These are phyloP conservation scores for Merodon equestris DNA, from an alignment of 2,888 invertebrate genomes.

Conservation along the genomic window DNA sequence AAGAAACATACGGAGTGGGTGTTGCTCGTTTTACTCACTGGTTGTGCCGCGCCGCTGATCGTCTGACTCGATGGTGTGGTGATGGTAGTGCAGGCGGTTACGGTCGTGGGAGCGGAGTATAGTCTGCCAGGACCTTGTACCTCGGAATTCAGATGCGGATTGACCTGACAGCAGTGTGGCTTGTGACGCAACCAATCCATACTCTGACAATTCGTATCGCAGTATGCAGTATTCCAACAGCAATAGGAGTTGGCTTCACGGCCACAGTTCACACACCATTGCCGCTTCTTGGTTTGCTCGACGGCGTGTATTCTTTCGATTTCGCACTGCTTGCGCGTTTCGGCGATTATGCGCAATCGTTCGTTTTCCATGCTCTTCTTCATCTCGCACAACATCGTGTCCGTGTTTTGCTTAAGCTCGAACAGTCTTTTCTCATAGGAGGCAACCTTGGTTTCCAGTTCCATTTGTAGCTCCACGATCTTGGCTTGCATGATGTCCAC, in stretches of 20 bases:
- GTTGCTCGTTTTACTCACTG: constrained; percentile 56
- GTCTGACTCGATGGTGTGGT: constrained; percentile 28
- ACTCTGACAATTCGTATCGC: constrained; percentile 92
- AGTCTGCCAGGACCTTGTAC: constrained; percentile 28
- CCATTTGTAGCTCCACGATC: constrained; percentile 82
- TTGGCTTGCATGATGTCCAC: constrained; percentile 81
- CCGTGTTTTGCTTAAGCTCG: constrained; percentile 84
- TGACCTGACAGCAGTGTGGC: constrained; percentile 72
- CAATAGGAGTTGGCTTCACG: constrained; percentile 95
- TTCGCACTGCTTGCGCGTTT: constrained; percentile 84
- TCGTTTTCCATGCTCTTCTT: constrained; percentile 86
- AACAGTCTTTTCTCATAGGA: constrained; percentile 86
- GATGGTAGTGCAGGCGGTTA: constrained; percentile 9
- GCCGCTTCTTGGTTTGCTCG: constrained; percentile 88
- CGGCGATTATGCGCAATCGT: constrained; percentile 83
- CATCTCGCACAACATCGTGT: constrained; percentile 85
- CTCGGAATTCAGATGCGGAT: constrained; percentile 34
- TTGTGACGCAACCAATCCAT: constrained; percentile 90
- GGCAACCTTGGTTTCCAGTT: constrained; percentile 86
- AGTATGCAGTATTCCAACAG: constrained; percentile 98
- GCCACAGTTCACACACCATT: constrained; percentile 94
- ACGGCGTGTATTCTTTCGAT: constrained; percentile 86
- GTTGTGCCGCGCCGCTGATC: constrained; percentile 20
- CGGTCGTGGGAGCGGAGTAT: constrained; percentile 12
- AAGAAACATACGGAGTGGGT: no score